Conservation (phyloP, 2,888 invertebrate species). For the Fabriciana adippe region DNA sequence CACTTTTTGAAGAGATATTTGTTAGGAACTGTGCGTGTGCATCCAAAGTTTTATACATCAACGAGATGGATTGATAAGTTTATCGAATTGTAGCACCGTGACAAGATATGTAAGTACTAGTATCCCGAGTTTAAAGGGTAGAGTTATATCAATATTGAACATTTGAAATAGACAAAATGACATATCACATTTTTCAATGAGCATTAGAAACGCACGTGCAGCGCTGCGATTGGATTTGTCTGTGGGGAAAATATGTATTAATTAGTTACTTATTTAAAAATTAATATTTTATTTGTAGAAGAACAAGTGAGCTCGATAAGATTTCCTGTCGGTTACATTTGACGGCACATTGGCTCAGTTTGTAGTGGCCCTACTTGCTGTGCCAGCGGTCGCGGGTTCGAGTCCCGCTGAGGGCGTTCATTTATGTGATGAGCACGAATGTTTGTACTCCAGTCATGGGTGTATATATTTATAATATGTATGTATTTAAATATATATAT, state of each 20-base stretch:
- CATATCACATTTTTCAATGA: conserved; percentile 9
- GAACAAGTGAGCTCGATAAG: neutral
- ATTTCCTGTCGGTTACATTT: no score
- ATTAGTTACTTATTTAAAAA: neutral
- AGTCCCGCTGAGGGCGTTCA: no score
- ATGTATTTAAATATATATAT: no score
- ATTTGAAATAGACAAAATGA: conserved; percentile 14
- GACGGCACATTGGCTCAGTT: no score
- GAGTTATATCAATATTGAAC: conserved; percentile 11
- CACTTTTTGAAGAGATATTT: neutral
- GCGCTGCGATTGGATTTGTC: conserved; percentile 10
- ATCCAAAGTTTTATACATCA: neutral
- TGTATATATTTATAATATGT: no score
- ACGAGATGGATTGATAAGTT: neutral
- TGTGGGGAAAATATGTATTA: conserved; percentile 28
- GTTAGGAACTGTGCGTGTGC: neutral
- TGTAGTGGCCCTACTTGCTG: no score
- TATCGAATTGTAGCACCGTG: conserved; percentile 16
- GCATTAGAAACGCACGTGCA: conserved; percentile 11
- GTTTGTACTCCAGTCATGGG: no score
- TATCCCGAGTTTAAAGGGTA: conserved; percentile 10
- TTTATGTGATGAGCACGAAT: no score
- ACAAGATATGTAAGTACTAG: conserved; percentile 20
- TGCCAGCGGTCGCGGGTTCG: no score
- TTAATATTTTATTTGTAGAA: neutral